Conservation (phyloP, 2,113 vertebrate genomes). For the Datnioides undecimradiatus region DNA sequence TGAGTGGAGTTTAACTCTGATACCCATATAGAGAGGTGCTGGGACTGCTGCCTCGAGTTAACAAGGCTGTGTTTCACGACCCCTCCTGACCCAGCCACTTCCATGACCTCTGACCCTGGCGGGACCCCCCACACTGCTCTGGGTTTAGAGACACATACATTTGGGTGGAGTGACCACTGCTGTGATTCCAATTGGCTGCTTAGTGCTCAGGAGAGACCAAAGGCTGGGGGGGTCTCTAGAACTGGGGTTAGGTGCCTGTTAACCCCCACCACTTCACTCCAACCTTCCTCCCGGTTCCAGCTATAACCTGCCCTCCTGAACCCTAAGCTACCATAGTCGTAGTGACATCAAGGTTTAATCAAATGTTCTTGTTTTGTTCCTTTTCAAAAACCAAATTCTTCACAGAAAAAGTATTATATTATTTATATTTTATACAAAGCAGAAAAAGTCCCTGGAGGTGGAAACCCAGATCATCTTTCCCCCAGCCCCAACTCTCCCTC, state of each 20-base stretch:
- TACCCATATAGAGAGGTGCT: not conserved
- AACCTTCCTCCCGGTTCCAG: not conserved
- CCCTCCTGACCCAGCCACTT: slow-evolving; percentile 29
- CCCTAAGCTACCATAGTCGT: not conserved
- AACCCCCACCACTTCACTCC: not conserved
- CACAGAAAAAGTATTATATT: not conserved
- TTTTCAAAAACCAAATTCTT: not conserved
- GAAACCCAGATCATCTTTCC: not conserved
- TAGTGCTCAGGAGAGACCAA: not conserved
- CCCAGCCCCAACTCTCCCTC: not conserved
- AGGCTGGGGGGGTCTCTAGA: not conserved
- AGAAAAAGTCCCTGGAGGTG: not conserved
- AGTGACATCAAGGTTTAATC: not conserved
- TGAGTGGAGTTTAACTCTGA: not conserved
- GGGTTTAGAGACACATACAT: slow-evolving; percentile 45
- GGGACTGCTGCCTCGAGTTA: slow-evolving; percentile 14
- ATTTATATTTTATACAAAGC: not conserved
- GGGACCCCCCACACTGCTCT: slow-evolving; percentile 45
- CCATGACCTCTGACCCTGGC: slow-evolving; percentile 26
- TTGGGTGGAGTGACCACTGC: slow-evolving; percentile 19
- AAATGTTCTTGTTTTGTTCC: not conserved
- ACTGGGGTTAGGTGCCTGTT: not conserved
- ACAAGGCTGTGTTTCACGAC: slow-evolving; percentile 35
- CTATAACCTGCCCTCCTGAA: not conserved
- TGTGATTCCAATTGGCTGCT: slow-evolving; percentile 34